phyloP scores from a whole-genome alignment of 2,888 invertebrate genomes.

The Diabrotica balteata region DNA sequence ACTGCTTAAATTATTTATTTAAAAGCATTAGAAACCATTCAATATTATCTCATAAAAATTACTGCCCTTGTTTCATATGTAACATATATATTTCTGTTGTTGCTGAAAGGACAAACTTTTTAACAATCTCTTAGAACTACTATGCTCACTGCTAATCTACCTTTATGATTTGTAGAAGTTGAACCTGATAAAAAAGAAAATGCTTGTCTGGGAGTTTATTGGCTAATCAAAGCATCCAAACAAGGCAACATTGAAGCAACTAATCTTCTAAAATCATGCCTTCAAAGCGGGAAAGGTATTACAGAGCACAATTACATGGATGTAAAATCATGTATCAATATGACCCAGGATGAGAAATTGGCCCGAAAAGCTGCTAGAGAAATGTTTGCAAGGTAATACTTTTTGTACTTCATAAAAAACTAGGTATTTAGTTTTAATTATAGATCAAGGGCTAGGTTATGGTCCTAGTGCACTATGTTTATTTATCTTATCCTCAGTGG shows the following conservation, averaged over 20 bases:
- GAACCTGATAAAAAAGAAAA: conserved; percentile 77
- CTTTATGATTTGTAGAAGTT: conserved; percentile 37
- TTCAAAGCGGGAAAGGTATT: conserved; percentile 76
- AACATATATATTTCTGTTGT: no score
- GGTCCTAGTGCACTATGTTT: no score
- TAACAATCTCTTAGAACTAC: no score
- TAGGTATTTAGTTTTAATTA: neutral
- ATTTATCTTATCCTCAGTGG: neutral
- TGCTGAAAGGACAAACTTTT: no score
- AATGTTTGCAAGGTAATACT: conserved; percentile 78
- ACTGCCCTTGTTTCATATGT: no score
- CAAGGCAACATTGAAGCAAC: conserved; percentile 91
- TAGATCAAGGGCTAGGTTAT: no score
- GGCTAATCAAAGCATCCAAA: conserved; percentile 92
- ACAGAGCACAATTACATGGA: conserved; percentile 77
- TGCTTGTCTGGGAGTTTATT: conserved; percentile 83
- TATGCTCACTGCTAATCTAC: no score
- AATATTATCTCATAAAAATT: no score
- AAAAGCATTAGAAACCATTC: no score
- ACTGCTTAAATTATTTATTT: no score
- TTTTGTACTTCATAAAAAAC: neutral
- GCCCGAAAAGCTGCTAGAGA: conserved; percentile 87
- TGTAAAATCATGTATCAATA: conserved; percentile 80
- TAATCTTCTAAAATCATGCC: conserved; percentile 75
- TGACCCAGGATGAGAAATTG: conserved; percentile 85